Conservation (phyloP, 2,797 vertebrate species). For the Cyprinella venusta region DNA sequence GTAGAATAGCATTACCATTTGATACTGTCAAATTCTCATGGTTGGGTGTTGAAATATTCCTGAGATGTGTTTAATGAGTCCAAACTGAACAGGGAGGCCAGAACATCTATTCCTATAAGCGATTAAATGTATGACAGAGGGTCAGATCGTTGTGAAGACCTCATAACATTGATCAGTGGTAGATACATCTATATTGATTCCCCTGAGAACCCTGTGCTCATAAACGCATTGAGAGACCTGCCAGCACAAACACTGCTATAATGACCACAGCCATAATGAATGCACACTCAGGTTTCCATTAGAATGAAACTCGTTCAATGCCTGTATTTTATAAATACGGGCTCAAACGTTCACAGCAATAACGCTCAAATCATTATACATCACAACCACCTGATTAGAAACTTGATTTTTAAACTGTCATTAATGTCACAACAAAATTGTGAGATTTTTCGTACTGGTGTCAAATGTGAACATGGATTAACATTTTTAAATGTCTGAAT, state of each 20-base stretch:
- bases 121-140: not conserved
- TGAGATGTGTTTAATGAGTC: not conserved
- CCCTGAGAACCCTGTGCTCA: slow-evolving; percentile 3
- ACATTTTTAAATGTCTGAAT: not conserved
- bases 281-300: slow-evolving; percentile 20
- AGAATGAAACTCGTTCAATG: slow-evolving; percentile 22
- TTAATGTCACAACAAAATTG: not conserved
- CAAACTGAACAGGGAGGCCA: not conserved
- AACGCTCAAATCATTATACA: not conserved
- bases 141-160: slow-evolving; percentile 5
- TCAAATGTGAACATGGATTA: not conserved
- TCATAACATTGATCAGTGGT: slow-evolving; percentile 18
- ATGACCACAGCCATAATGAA: slow-evolving; percentile 32
- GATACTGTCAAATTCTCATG: not conserved
- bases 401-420: not conserved
- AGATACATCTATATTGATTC: slow-evolving; percentile 16
- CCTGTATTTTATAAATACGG: not conserved
- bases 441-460: not conserved
- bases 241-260: slow-evolving; percentile 20
- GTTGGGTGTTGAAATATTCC: not conserved
- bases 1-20: not conserved
- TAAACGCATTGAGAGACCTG: not conserved
- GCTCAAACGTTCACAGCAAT: slow-evolving; percentile 20
- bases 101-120: not conserved
- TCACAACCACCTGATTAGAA: not conserved